Evolutionary conservation across 2,888 invertebrate species (phyloP).

Genomic region (Iphiclides podalirius): DNA sequence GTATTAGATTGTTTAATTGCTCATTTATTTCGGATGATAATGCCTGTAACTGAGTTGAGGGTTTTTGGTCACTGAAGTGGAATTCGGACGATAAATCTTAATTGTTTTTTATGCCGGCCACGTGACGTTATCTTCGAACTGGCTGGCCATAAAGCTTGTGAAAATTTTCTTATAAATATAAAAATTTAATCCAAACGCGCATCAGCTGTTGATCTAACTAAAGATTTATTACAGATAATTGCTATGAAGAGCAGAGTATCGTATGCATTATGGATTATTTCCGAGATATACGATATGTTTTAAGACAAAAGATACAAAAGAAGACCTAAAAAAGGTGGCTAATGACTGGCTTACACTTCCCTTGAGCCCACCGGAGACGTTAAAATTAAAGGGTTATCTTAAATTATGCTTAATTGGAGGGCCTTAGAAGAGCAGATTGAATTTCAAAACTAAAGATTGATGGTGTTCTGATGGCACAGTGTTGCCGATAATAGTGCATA

Average conservation of each 20-base stretch:
- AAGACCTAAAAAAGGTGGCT: slow-evolving; percentile 57
- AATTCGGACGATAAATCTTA: slow-evolving; percentile 42
- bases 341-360: slow-evolving; percentile 71
- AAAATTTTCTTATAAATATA: slow-evolving; percentile 19
- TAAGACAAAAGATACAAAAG: slow-evolving; percentile 69
- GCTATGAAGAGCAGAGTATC: slow-evolving; percentile 60
- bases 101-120: slow-evolving; percentile 38
- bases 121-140: slow-evolving; percentile 19
- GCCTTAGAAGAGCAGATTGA: slow-evolving; percentile 70
- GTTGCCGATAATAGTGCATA: slow-evolving; percentile 48
- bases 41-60: slow-evolving; percentile 47
- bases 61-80: slow-evolving; percentile 60
- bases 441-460: slow-evolving; percentile 72
- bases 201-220: slow-evolving; percentile 66
- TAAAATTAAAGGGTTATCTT: slow-evolving; percentile 76
- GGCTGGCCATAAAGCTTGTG: slow-evolving; percentile 21
- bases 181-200: slow-evolving; percentile 27
- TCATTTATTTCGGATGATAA: slow-evolving; percentile 76
- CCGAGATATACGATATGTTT: slow-evolving; percentile 63
- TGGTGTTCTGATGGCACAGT: slow-evolving; percentile 52
- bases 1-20: slow-evolving; percentile 78
- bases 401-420: slow-evolving; percentile 78
- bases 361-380: slow-evolving; percentile 70
- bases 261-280: slow-evolving; percentile 74
- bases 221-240: slow-evolving; percentile 77